Percentiles rank a stretch among this genome's conserved stretches.
Conservation (phyloP, 2,113 vertebrate species). For the Rutilus rutilus region DNA sequence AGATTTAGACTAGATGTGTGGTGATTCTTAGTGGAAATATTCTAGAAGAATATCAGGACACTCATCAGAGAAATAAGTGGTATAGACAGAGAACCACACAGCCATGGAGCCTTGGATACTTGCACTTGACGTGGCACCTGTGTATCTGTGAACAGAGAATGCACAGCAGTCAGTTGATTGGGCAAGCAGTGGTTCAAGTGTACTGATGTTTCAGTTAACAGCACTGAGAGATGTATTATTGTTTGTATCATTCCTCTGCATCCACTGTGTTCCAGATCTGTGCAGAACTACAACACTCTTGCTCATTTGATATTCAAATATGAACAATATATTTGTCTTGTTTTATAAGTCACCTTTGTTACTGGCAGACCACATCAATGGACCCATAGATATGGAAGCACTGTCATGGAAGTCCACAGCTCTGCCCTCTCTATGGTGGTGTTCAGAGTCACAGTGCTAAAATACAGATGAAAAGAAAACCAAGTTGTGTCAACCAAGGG, state of each 20-base stretch:
- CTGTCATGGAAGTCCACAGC: slow-evolving; percentile 45
- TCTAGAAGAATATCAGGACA: neutral
- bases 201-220: neutral
- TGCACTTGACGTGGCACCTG: neutral
- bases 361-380: slow-evolving; percentile 40
- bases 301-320: neutral
- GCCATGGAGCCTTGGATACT: slow-evolving; percentile 16
- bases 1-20: neutral
- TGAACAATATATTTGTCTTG: neutral
- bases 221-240: neutral
- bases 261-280: neutral
- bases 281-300: no score
- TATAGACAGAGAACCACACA: slow-evolving; percentile 1
- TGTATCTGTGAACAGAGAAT: neutral
- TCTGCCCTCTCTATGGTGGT: slow-evolving; percentile 46
- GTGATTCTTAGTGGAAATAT: neutral
- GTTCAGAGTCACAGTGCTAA: slow-evolving; percentile 60
- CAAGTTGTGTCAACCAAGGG: neutral
- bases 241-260: neutral
- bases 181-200: neutral
- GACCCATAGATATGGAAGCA: slow-evolving; percentile 59
- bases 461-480: neutral
- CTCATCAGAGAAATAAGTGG: neutral
- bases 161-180: neutral
- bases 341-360: slow-evolving; percentile 29